Conservation (phyloP, 2,113 vertebrate genomes). For the rabbit (Oryctolagus cuniculus) region DNA sequence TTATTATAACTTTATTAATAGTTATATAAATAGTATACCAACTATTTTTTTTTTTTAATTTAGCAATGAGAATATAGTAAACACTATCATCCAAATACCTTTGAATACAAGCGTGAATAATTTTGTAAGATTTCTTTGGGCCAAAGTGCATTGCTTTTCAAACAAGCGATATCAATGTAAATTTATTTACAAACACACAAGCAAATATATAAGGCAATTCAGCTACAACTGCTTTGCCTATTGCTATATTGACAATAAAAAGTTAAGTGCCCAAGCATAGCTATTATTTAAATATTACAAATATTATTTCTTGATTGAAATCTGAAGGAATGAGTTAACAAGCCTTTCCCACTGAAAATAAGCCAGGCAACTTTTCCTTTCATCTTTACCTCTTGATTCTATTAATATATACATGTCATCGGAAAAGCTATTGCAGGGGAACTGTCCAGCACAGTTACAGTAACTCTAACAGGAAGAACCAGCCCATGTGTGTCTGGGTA, state of each 20-base stretch:
- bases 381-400: background rate
- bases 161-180: background rate
- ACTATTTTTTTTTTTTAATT: background rate
- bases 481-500: accelerated
- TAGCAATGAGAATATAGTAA: background rate
- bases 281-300: constrained; percentile 3
- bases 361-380: background rate
- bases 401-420: background rate
- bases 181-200: background rate
- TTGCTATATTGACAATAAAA: background rate
- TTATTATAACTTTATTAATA: background rate
- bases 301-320: background rate
- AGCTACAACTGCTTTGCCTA: background rate
- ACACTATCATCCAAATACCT: background rate
- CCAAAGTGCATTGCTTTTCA: background rate
- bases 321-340: background rate
- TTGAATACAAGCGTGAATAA: background rate
- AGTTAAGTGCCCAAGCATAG: background rate
- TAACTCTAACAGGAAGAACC: background rate
- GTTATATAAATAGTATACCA: background rate
- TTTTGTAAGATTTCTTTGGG: background rate
- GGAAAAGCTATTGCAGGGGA: background rate
- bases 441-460: accelerated
- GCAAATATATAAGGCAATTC: background rate
- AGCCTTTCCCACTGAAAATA: background rate